Evolutionary conservation across 2,797 vertebrate species (phyloP), one percentile per base, ranked within the genome.

Genomic region (Hozukius guyotensis): DNA sequence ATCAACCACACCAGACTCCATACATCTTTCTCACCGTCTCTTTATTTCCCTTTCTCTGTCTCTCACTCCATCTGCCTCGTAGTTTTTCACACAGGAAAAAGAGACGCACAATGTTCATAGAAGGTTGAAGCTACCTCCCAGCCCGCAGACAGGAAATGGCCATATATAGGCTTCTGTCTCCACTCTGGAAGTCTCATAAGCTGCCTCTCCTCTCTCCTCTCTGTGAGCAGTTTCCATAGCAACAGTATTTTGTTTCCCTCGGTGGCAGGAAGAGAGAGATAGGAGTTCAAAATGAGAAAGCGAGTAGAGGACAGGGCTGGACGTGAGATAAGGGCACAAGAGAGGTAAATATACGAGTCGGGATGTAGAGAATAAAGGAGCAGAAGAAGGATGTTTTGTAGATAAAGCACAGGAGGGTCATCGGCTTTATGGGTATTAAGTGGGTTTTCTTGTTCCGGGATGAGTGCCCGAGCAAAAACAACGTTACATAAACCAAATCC

Each of bases 141-240:
- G 75, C 76, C 78, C n/a, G 86, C 91, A 93, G 94, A 94, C 94
- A 95, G 95, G 95, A 96, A 94, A 86, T 87, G 75, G 78, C 94
- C 95, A 93, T 95, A 94, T 96, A 95, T 95, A 94, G 95, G 77
- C 92, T 84, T 84, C 93, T 88, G 86, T 90, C 86, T 91, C 88
- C 83, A 83, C 86, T 76, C 90, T 93, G 89, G 87, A 93, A 92
- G 92, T 93, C 90, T 95, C 92, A 93, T 88, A 92, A 93, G 90
- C 90, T 83, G 79, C 88, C 83, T 90, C 85, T 84, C 90, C 81
- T 89, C 85, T 84, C 90, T 89, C 87, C 83, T 86, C 85, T 92
- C 90, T 68, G 77, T 77, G 81, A 91, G 87, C 93, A 91, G 95
- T 96, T 96, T 94, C 96, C 95, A 96, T 96, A 91, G 96, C 93